Conservation (phyloP, 2,113 vertebrate genomes). For the Albula glossodonta region DNA sequence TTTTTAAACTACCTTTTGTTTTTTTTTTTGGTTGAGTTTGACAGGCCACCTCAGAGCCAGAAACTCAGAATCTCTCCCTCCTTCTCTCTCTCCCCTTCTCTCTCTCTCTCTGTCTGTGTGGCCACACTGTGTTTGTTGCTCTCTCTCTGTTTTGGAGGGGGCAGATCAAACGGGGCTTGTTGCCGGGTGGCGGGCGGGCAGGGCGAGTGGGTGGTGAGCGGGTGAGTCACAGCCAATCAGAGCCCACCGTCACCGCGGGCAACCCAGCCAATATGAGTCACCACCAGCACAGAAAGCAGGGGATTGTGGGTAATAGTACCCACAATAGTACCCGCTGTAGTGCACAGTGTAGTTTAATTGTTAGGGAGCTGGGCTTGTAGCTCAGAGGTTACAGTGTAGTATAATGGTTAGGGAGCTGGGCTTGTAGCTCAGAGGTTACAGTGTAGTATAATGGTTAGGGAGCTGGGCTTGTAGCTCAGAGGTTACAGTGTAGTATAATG, state of each 20-base stretch:
- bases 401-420: no score
- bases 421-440: no score
- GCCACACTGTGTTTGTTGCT: no score
- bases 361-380: no score
- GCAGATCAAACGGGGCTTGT: conserved; percentile 7
- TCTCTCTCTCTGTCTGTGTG: not conserved
- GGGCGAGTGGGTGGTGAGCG: conserved; percentile 4
- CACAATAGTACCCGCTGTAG: not conserved
- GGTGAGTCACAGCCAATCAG: conserved; percentile 10
- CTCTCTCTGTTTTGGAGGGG: not conserved
- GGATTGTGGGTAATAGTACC: conserved; percentile 17
- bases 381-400: no score
- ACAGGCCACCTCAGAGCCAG: not conserved
- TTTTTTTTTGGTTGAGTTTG: not conserved
- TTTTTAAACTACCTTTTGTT: not conserved
- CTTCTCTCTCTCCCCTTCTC: not conserved
- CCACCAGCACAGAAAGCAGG: not conserved
- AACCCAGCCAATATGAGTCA: conserved; percentile 15
- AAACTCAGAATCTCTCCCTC: not conserved
- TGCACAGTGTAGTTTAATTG: no score
- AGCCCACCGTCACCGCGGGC: not conserved
- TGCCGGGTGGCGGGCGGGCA: not conserved
- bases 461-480: no score
- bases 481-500: no score
- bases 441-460: no score